Percentiles rank a stretch among this genome's conserved stretches.
Evolutionary conservation across 2,113 vertebrate species (phyloP).

Genomic region (Baryphthengus martii): DNA sequence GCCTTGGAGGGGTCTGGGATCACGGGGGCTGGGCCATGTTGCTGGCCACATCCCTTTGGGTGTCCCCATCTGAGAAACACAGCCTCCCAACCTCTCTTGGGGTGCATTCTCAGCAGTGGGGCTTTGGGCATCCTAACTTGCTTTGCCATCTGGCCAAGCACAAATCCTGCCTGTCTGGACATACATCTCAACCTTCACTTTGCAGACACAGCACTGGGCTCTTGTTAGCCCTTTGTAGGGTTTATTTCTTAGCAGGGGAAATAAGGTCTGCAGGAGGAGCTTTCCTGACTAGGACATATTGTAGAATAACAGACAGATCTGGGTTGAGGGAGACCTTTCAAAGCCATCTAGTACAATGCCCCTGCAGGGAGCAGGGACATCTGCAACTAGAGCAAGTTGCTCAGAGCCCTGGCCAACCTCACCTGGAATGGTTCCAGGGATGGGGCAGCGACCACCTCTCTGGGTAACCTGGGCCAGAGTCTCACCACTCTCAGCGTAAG

Average conservation of each 20-base stretch:
- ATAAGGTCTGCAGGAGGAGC: not conserved
- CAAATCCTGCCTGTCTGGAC: not conserved
- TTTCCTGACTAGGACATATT: not conserved
- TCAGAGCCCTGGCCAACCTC: too few species aligned
- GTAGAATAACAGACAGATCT: not conserved
- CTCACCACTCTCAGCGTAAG: too few species aligned
- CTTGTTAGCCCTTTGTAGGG: not conserved
- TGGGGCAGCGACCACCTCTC: too few species aligned
- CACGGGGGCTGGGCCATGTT: not conserved
- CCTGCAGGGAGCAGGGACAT: too few species aligned
- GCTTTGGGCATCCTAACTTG: not conserved
- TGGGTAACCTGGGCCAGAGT: too few species aligned
- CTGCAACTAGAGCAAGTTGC: too few species aligned
- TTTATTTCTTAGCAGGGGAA: not conserved
- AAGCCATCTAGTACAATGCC: too few species aligned
- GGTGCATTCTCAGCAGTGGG: not conserved
- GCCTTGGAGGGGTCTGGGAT: not conserved
- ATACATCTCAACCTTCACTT: not conserved
- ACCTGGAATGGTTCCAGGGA: too few species aligned
- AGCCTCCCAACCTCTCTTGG: not conserved
- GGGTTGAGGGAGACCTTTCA: not conserved
- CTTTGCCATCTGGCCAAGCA: not conserved
- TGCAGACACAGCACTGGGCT: not conserved
- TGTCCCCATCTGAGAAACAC: not conserved
- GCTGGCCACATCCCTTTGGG: not conserved